Base-by-base conservation (phyloP, 2,797 vertebrate species). In the Mormyrus proboscirostris region DNA sequence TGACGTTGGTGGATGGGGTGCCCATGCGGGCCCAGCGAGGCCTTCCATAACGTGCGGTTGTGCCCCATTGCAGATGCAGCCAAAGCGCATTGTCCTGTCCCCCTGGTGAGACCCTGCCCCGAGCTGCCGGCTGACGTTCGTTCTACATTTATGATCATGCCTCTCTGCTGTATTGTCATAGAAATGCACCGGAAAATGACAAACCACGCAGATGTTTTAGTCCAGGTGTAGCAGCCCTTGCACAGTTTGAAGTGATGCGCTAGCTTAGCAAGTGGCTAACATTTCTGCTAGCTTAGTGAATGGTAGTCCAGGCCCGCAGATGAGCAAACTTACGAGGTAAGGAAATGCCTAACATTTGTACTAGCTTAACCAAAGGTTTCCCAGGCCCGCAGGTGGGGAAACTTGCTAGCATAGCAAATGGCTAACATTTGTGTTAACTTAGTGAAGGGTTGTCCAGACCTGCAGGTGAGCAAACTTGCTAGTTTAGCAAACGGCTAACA, bases 181-280 rank as follows among this genome's bases (percentile, higher is more conserved):
- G 44, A 83, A n/a, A 50, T 50, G 82, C 22, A 25, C 9, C 4
- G 1, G 19, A 8, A 49, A 84, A 84, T 22, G 6, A 65, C 91
- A 93, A 92, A 91, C 91, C 91, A 88, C 94, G 90, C 94, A 95
- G 91, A 93, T 95, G 92, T 91, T 93, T 90, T 90, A 90, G 92
- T 94, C 93, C 95, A 96, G 94, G 93, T 96, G 94, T 94, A 95
- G 91, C 93, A 92, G 90, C 91, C 16, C 76, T 29, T 19, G 47
- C n/a, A 73, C 62, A 90, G 91, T 91, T 88, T 91, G 92, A 90
- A 88, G 92, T 95, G 89, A 73, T 76, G 6, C 41, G 69, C 69
- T 41, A 41, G 69, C 33, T 76, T 76, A 76, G 29, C 14, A 41
- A 41, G 5, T 14, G 4, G 69, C 14, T 65, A 65, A 65, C n/a